Evolutionary conservation across 2,113 vertebrate genomes (phyloP), one percentile per base, ranked within the genome.

Genomic region (Oostethus manadensis): DNA sequence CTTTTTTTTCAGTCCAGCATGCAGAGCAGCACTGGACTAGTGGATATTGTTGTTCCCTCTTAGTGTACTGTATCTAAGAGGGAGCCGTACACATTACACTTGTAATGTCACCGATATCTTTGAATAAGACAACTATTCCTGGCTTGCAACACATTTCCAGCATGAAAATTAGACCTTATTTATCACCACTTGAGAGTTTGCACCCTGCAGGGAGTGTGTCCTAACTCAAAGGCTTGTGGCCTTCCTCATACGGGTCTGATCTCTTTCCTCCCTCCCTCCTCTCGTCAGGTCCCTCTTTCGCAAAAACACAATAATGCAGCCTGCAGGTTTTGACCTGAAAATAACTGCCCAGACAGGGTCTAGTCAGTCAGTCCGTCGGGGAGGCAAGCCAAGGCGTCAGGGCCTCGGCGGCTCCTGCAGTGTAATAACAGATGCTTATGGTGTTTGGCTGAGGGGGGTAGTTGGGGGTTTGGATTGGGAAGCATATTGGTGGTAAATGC

Each of bases 281-380:
- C 54, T 62, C 43, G 26, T n/a, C 13, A 10, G 29, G 59, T 68
- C 64, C 4, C 51, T 56, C 60, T 67, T 58, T 47, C 67, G 66
- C 59, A 74, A 51, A 78, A 53, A 76, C 65, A 64, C 60, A 60
- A 35, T 18, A n/a, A 68, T 65, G 43, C 56, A 55, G 82, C 82
- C 88, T 90, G 84, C 89, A 92, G 90, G 90, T 91, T 91, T 90
- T 90, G 87, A 92, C 89, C 87, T 92, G 91, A 85, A 82, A 78
- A 62, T 71, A 80, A 86, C 64, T 91, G 91, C 88, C 87, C 85
- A 84, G 87, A 84, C 89, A 87, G 71, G 73, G 88, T 80, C 82
- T 88, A 78, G 80, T 83, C 89, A 87, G 82, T 81, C 86, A 85
- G 80, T 33, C 51, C 35, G 53, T 71, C 74, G 65, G 65, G 61